phyloP scores from a whole-genome alignment of 2,113 vertebrate species.

The Pagrus major region DNA sequence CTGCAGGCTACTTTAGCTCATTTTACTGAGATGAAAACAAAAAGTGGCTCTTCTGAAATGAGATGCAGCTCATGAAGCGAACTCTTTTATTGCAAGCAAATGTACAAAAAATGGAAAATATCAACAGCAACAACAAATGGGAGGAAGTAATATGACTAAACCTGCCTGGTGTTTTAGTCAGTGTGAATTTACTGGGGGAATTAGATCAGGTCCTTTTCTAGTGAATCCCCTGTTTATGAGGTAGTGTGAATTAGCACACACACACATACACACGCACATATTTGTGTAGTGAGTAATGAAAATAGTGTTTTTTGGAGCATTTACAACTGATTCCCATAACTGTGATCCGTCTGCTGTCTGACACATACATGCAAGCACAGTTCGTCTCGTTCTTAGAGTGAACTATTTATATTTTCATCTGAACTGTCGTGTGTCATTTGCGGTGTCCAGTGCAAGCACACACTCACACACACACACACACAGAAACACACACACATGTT shows the following conservation, averaged over 20 bases:
- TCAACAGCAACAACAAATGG: background rate
- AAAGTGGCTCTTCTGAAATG: conserved; percentile 12
- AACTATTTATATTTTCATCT: background rate
- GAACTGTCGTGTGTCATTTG: no score
- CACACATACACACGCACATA: background rate
- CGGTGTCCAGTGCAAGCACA: background rate
- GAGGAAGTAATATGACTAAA: background rate
- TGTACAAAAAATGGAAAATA: background rate
- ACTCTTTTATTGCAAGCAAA: conserved; percentile 34
- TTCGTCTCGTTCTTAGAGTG: background rate
- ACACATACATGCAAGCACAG: background rate
- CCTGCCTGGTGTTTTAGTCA: background rate
- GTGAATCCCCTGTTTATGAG: background rate
- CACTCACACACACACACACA: background rate
- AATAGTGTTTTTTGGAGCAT: background rate
- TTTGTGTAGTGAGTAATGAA: background rate
- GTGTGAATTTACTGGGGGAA: background rate
- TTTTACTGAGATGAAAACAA: conserved; percentile 62
- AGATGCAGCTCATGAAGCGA: conserved; percentile 23
- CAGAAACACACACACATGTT: background rate
- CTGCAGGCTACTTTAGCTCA: conserved; percentile 49
- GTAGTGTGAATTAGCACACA: background rate
- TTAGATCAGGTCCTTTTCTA: background rate
- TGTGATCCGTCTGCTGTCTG: background rate
- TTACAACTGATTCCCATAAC: background rate